Evolutionary conservation across 35 echinoderm and acorn worm species (phyloP).

Genomic region (Apostichopus parvimensis): DNA sequence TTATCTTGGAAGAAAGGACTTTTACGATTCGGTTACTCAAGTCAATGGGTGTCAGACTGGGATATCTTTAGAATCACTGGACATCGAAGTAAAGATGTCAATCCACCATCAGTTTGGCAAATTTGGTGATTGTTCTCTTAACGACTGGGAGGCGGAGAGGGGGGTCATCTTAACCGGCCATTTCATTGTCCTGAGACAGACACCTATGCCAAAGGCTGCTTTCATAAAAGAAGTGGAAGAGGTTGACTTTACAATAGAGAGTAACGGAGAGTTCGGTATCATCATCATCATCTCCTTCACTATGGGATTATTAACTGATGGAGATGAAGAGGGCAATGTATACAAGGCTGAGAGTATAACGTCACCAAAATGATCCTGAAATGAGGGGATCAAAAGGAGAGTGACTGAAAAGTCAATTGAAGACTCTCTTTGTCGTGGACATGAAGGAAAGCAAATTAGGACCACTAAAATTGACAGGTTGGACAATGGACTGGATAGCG

Average conservation of each 20-base stretch:
- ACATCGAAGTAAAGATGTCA: constrained; percentile 40
- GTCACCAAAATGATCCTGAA: background rate
- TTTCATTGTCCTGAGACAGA: constrained; percentile 4
- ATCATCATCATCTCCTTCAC: background rate
- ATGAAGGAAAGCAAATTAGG: constrained; percentile 34
- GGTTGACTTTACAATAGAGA: background rate
- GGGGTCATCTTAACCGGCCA: background rate
- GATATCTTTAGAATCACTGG: constrained; percentile 16
- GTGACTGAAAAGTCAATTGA: constrained; percentile 27
- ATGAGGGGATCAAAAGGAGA: background rate
- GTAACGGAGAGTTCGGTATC: background rate
- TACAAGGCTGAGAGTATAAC: background rate
- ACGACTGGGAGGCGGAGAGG: constrained; percentile 37
- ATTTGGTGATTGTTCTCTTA: constrained; percentile 29
- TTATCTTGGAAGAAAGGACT: background rate
- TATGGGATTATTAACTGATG: background rate
- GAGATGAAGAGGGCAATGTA: background rate
- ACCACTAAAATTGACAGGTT: constrained; percentile 41
- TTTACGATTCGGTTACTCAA: background rate
- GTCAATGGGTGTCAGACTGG: constrained; percentile 20
- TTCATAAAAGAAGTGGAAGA: background rate
- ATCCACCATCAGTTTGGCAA: constrained; percentile 3
- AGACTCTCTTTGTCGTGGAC: background rate
- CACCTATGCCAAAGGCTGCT: background rate
- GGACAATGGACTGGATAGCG: constrained; percentile 14